Evolutionary conservation across 2,797 vertebrate genomes (phyloP), one percentile per base, ranked within the genome.

Genomic region (Argya squamiceps): DNA sequence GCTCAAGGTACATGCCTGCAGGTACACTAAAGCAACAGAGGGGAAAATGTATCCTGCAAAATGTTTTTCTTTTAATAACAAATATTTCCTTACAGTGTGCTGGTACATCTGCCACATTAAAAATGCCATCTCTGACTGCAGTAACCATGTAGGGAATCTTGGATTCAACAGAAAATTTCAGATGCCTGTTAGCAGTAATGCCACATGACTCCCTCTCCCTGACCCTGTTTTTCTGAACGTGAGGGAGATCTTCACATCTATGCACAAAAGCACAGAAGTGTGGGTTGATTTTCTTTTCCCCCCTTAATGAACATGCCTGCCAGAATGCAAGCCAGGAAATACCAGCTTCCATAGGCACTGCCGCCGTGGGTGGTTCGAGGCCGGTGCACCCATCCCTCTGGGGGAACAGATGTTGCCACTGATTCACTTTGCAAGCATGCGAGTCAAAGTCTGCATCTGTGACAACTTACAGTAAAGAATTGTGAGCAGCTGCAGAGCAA

Each of bases 351-450:
- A 88, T 73, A 85, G 70, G 92, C 80, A 83, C 27, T 58, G 73
- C 71, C 81, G 17, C 59, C 29, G 92, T 97, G 88, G 94, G 92
- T 96, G 92, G 96, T 67, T 97, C 59, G 32, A 50, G 84, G 88
- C 75, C 85, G 89, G 88, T 95, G 93, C 89, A 73, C 81, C 82
- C 92, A 88, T 86, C 83, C 70, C 94, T 96, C 91, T 78, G 62
- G 86, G 94, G 82, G 78, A 94, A 96, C 82, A 95, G 95, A 96
- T 95, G 94, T 91, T 96, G 92, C 68, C 94, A 95, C 91, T 95
- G 94, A 96, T 92, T 97, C 96, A 97, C 91, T 96, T 93, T 80
- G 86, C 64, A 95, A 93, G 88, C 83, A 89, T 84, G 71, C 86
- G 63, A 90, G 94, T 85, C 78, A 56, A 89, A 86, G 74, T 70